Evolutionary conservation across 2,113 vertebrate genomes (phyloP).

Genomic region (Danionella cerebrum): DNA sequence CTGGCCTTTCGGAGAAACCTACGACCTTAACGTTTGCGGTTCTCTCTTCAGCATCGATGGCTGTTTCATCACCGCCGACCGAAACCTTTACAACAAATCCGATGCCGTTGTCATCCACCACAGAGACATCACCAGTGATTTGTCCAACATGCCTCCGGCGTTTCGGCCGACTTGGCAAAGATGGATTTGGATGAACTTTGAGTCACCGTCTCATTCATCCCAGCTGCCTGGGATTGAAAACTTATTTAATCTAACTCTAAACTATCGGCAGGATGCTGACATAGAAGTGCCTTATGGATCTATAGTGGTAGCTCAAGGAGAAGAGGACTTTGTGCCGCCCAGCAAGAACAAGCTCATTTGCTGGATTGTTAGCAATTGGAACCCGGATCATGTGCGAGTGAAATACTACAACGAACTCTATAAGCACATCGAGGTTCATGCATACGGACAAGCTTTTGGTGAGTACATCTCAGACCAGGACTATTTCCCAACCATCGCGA

Average conservation of each 20-base stretch:
- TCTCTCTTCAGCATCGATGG: slow-evolving; percentile 85
- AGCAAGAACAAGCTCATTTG: slow-evolving; percentile 91
- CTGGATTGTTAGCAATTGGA: slow-evolving; percentile 99
- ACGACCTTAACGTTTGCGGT: slow-evolving; percentile 80
- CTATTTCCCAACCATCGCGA: slow-evolving; percentile 87
- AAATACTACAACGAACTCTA: slow-evolving; percentile 95
- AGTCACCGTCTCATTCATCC: slow-evolving; percentile 89
- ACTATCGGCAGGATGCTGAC: slow-evolving; percentile 87
- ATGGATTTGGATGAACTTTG: slow-evolving; percentile 98
- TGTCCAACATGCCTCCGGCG: slow-evolving; percentile 84
- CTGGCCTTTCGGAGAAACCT: slow-evolving; percentile 93
- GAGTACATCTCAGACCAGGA: slow-evolving; percentile 85
- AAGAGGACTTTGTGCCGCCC: slow-evolving; percentile 83
- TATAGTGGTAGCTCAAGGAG: slow-evolving; percentile 75
- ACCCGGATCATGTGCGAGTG: slow-evolving; percentile 84
- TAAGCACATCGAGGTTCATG: slow-evolving; percentile 90
- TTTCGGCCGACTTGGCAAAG: slow-evolving; percentile 88
- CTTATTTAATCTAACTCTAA: slow-evolving; percentile 90
- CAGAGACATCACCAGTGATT: slow-evolving; percentile 83
- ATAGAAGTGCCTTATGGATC: slow-evolving; percentile 97
- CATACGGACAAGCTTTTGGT: slow-evolving; percentile 88
- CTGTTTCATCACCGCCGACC: slow-evolving; percentile 87
- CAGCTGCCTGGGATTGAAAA: slow-evolving; percentile 87
- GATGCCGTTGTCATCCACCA: slow-evolving; percentile 92
- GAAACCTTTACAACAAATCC: slow-evolving; percentile 81